Conservation (phyloP, 2,888 invertebrate species). For the Phengaris arion region DNA sequence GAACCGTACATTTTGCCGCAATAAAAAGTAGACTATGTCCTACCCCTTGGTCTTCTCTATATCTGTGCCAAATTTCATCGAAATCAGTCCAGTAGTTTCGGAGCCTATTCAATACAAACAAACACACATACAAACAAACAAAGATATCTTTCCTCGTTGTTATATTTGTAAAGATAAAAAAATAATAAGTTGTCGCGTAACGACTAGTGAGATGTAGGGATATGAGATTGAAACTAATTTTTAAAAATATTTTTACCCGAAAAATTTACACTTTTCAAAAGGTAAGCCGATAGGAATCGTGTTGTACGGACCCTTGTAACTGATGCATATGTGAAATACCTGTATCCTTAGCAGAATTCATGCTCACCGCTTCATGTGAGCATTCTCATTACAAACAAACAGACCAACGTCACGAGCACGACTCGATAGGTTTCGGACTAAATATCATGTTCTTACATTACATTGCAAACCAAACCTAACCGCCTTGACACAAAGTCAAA, state of each 20-base stretch:
- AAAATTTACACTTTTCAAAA: neutral
- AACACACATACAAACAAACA: no score
- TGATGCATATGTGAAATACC: neutral
- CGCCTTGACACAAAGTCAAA: conserved; percentile 30
- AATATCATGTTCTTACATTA: neutral
- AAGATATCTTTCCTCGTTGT: no score
- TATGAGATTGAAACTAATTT: no score
- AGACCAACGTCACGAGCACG: conserved; percentile 27
- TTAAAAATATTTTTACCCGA: neutral
- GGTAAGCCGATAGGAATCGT: neutral
- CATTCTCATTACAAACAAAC: conserved; percentile 32
- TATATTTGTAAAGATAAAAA: no score
- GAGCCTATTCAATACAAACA: no score
- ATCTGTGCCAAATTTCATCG: no score
- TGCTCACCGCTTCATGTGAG: conserved; percentile 5
- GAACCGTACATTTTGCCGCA: no score
- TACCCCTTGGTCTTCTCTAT: no score
- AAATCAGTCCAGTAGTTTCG: no score
- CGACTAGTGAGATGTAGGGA: no score
- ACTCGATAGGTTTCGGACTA: conserved; percentile 14
- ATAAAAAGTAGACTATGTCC: no score
- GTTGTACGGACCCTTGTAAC: neutral
- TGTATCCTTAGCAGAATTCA: conserved; percentile 10
- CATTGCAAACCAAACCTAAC: neutral
- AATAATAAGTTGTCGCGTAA: no score